Percentiles rank a stretch among this genome's conserved stretches.
These are phyloP conservation scores for Varecia variegata DNA, from an alignment of 2,797 vertebrate species.

Conservation along the genomic window DNA sequence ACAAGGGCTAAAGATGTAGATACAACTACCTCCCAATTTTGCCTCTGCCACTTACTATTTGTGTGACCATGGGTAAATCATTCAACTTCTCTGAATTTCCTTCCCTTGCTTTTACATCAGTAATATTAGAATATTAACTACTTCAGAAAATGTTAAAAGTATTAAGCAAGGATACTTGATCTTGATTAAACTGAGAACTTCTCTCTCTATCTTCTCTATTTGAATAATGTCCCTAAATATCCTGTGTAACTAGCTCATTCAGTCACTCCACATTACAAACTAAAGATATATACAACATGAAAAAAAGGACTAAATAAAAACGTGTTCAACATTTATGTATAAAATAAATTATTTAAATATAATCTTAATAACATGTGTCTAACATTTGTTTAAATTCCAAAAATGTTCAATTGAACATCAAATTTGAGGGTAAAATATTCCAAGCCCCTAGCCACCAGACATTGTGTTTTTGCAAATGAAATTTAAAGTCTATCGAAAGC, in stretches of 20 bases:
- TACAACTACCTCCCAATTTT: background rate
- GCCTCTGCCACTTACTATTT: background rate
- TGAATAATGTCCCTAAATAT: background rate
- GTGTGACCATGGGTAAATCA: background rate
- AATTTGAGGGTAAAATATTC: background rate
- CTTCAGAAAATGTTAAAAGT: background rate
- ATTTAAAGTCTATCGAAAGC: background rate
- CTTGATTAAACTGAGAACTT: background rate
- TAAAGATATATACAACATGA: background rate
- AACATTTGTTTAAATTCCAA: background rate
- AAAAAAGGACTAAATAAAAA: background rate
- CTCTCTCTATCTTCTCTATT: background rate
- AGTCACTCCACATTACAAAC: background rate
- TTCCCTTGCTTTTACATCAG: background rate
- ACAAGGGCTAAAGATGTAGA: background rate
- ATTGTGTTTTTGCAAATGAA: background rate
- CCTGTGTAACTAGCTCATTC: background rate
- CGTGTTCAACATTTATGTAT: background rate
- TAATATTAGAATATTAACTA: background rate
- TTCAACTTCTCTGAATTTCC: background rate
- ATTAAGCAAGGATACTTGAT: background rate
- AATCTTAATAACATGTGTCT: background rate
- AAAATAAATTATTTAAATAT: background rate
- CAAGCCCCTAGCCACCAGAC: background rate
- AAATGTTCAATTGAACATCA: background rate